Evolutionary conservation across 2,797 vertebrate genomes (phyloP).

Genomic region (Carapus acus): DNA sequence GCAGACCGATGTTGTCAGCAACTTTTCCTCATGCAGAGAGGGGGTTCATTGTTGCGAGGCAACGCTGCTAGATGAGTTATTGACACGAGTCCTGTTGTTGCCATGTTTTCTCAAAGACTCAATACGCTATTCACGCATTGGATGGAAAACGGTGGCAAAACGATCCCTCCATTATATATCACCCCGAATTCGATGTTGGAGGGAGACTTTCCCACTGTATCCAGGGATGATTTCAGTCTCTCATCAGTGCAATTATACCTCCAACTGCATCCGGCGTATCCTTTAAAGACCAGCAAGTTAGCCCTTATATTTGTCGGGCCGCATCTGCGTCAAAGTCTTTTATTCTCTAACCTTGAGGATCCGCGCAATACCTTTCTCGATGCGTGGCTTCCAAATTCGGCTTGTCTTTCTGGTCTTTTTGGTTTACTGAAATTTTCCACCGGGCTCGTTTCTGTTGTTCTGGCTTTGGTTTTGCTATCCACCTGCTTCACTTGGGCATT

Average conservation of each 20-base stretch:
- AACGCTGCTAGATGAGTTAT: not conserved
- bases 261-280: not conserved
- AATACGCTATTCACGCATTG: too few relatives aligned
- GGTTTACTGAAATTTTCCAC: too few relatives aligned
- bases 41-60: not conserved
- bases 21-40: not conserved
- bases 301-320: constrained; percentile 19
- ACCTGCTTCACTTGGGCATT: not conserved
- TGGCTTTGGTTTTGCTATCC: too few relatives aligned
- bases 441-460: too few relatives aligned
- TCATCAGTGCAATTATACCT: too few relatives aligned
- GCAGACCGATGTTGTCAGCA: not conserved
- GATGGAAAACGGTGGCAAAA: not conserved
- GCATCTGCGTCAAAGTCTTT: constrained; percentile 18
- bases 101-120: not conserved
- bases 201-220: not conserved
- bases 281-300: not conserved
- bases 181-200: not conserved
- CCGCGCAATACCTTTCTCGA: constrained; percentile 16
- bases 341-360: constrained; percentile 26
- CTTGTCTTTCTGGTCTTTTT: too few relatives aligned
- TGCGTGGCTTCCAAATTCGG: constrained; percentile 20
- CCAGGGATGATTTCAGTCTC: too few relatives aligned
- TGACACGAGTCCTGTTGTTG: not conserved
- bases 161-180: not conserved